These are phyloP conservation scores for Meloidogyne chitwoodi DNA, from an alignment of 1,140 invertebrate genomes.

Conservation along the genomic window DNA sequence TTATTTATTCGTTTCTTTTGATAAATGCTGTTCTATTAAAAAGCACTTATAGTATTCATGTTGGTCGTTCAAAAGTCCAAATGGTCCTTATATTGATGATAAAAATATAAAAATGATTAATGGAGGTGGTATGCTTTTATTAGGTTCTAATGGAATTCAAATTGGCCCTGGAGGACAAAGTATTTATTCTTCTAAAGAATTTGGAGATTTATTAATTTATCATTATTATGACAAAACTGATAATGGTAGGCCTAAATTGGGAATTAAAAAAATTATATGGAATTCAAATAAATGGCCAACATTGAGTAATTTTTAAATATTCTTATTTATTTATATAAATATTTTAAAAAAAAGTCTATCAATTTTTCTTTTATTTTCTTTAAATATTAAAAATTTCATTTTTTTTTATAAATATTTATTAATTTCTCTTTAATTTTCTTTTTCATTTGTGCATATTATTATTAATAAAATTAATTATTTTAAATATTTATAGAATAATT, in stretches of 20 bases:
- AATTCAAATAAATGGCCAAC: not conserved
- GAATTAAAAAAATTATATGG: conserved; percentile 10
- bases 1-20: conserved; percentile 11
- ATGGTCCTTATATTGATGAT: conserved; percentile 5
- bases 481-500: too few relatives aligned
- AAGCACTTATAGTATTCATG: conserved; percentile 5
- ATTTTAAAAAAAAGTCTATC: too few relatives aligned
- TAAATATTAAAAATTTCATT: too few relatives aligned
- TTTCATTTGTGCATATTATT: too few relatives aligned
- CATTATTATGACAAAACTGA: conserved; percentile 15
- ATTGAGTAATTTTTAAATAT: not conserved
- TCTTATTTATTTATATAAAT: too few relatives aligned
- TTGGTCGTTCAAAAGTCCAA: conserved; percentile 1
- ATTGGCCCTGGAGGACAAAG: conserved; percentile 17
- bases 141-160: conserved; percentile 7
- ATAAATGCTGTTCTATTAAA: not conserved
- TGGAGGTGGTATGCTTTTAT: conserved; percentile 7
- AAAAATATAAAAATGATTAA: not conserved
- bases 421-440: too few relatives aligned
- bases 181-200: not conserved
- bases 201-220: conserved; percentile 4
- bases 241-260: conserved; percentile 8
- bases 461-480: too few relatives aligned
- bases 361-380: too few relatives aligned
- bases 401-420: too few relatives aligned